Conservation (phyloP, 2,888 invertebrate genomes). For the Protophormia terraenovae region DNA sequence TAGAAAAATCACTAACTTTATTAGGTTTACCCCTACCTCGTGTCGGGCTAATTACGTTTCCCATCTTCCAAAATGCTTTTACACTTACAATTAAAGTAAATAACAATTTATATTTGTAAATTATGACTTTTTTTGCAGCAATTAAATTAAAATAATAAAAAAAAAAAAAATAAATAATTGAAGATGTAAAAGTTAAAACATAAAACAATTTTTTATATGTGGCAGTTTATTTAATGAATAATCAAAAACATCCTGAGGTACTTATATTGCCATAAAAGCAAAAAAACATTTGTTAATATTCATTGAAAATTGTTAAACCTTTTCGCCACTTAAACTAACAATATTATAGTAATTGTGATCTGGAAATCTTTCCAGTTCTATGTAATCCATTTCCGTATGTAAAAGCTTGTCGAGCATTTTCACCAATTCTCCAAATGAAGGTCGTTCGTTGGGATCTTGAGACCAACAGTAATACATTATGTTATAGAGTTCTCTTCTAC, state of each 20-base stretch:
- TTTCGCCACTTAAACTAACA: constrained; percentile 92
- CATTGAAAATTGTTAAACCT: constrained; percentile 76
- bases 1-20: no score
- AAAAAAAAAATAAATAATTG: not conserved
- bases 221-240: not conserved
- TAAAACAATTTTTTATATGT: not conserved
- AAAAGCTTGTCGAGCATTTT: constrained; percentile 91
- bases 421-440: constrained; percentile 92
- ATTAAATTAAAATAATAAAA: no score
- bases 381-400: constrained; percentile 95
- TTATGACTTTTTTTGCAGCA: no score
- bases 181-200: not conserved
- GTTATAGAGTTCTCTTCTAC: constrained; percentile 94
- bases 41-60: no score
- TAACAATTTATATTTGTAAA: no score
- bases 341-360: constrained; percentile 96
- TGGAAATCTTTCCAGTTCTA: constrained; percentile 94
- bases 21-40: no score
- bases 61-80: no score
- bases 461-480: constrained; percentile 99
- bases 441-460: constrained; percentile 90
- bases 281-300: not conserved
- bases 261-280: not conserved
- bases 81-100: no score
- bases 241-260: constrained; percentile 21